phyloP scores from a whole-genome alignment of 2,797 vertebrate species.

The Anas bahamensis region DNA sequence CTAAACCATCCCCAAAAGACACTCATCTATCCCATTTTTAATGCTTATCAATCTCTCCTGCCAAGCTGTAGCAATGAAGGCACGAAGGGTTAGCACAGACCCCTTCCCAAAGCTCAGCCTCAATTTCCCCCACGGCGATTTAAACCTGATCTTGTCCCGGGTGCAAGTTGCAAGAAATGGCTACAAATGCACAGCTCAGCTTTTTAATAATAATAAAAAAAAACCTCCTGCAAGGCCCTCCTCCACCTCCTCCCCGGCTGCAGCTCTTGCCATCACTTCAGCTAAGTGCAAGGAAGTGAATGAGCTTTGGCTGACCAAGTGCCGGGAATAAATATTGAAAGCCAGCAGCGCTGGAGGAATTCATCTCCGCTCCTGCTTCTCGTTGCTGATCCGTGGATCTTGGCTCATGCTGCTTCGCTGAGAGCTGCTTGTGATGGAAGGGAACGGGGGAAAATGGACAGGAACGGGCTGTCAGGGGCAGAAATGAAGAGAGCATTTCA shows the following conservation, averaged over 20 bases:
- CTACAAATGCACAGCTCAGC: background rate
- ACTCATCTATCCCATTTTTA: background rate
- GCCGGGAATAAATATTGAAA: background rate
- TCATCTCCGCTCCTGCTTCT: background rate
- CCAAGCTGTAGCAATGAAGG: background rate
- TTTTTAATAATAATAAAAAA: background rate
- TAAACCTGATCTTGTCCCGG: background rate
- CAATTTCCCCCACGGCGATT: background rate
- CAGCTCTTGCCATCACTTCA: background rate
- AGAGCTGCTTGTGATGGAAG: slow-evolving; percentile 13
- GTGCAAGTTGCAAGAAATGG: background rate
- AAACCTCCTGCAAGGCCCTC: background rate
- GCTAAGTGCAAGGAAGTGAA: too few species aligned
- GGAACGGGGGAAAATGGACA: background rate
- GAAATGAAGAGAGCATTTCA: slow-evolving; percentile 30
- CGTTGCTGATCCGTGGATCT: background rate
- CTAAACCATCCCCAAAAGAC: background rate
- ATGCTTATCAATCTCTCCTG: background rate
- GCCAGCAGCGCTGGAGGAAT: slow-evolving; percentile 4
- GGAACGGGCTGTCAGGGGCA: background rate
- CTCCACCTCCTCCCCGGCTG: background rate
- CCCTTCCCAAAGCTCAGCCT: background rate
- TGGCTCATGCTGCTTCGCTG: background rate
- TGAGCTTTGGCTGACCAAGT: background rate
- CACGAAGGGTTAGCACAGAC: background rate